These are phyloP conservation scores for Takifugu flavidus DNA, from an alignment of 2,113 vertebrate genomes.

Conservation along the genomic window DNA sequence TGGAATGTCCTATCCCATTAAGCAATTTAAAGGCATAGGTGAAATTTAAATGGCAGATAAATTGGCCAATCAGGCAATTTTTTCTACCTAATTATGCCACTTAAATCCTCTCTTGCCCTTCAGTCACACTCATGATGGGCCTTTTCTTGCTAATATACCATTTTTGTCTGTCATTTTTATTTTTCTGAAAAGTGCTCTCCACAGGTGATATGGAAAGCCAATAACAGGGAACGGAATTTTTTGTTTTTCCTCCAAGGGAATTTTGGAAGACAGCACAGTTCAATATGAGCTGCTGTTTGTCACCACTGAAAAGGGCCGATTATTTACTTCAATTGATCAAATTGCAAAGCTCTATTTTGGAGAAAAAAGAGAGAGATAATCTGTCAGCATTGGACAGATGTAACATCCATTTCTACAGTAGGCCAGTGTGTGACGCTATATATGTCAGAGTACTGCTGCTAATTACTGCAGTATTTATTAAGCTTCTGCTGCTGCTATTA, in stretches of 20 bases:
- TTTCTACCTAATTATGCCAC: no score
- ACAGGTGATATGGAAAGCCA: conserved; percentile 8
- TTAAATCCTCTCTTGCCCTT: no score
- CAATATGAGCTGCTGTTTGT: conserved; percentile 46
- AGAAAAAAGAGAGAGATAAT: conserved; percentile 35
- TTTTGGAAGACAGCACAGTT: neutral
- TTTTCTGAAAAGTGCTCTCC: neutral
- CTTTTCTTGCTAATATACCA: no score
- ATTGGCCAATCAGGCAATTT: no score
- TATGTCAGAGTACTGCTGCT: neutral
- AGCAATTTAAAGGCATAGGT: no score
- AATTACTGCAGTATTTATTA: neutral
- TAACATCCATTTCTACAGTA: conserved; percentile 43
- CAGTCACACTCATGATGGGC: no score
- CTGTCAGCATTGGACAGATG: conserved; percentile 43
- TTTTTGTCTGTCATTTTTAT: no score
- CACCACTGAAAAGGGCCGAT: conserved; percentile 23
- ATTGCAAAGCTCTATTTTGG: conserved; percentile 36
- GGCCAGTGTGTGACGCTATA: conserved; percentile 1
- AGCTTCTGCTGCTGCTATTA: no score
- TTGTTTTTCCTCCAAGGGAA: neutral
- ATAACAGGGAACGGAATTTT: neutral
- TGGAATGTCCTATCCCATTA: no score
- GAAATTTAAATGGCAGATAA: no score
- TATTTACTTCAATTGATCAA: conserved; percentile 32